Conservation (phyloP, 1,140 invertebrate species). For the Caligus rogercresseyi region DNA sequence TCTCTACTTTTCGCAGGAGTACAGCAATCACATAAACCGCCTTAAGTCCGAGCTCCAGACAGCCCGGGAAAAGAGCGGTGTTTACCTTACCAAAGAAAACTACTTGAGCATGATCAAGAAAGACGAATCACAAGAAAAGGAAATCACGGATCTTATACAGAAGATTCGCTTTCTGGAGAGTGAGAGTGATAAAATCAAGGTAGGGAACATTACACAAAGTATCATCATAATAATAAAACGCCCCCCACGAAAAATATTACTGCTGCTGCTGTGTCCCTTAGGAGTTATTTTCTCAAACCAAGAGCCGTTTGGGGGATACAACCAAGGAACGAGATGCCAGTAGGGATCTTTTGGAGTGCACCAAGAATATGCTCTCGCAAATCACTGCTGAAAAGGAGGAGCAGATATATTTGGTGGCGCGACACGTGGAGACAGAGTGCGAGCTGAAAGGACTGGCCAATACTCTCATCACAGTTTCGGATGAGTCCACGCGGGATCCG, state of each 20-base stretch:
- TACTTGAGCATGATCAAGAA: slow-evolving; percentile 53
- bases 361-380: slow-evolving; percentile 27
- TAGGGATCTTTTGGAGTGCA: slow-evolving; percentile 27
- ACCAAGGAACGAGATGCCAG: slow-evolving; percentile 37
- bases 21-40: slow-evolving; percentile 73
- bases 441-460: slow-evolving; percentile 41
- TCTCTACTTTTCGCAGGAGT: slow-evolving; percentile 42
- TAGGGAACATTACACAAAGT: slow-evolving; percentile 23
- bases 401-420: slow-evolving; percentile 38
- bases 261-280: slow-evolving; percentile 21
- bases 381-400: slow-evolving; percentile 29
- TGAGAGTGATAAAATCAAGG: slow-evolving; percentile 40
- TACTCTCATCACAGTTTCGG: slow-evolving; percentile 42
- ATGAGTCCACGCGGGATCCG: slow-evolving; percentile 42
- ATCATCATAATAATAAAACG: not conserved
- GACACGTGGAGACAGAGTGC: slow-evolving; percentile 45
- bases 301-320: slow-evolving; percentile 35
- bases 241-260: not conserved
- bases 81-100: slow-evolving; percentile 66
- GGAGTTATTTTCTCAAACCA: slow-evolving; percentile 36
- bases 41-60: slow-evolving; percentile 62
- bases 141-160: slow-evolving; percentile 49
- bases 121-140: slow-evolving; percentile 46
- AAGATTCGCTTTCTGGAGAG: slow-evolving; percentile 48
- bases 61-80: slow-evolving; percentile 60